Evolutionary conservation across 1,140 invertebrate genomes (phyloP).

Genomic region (Pseudomyrmex concolor): DNA sequence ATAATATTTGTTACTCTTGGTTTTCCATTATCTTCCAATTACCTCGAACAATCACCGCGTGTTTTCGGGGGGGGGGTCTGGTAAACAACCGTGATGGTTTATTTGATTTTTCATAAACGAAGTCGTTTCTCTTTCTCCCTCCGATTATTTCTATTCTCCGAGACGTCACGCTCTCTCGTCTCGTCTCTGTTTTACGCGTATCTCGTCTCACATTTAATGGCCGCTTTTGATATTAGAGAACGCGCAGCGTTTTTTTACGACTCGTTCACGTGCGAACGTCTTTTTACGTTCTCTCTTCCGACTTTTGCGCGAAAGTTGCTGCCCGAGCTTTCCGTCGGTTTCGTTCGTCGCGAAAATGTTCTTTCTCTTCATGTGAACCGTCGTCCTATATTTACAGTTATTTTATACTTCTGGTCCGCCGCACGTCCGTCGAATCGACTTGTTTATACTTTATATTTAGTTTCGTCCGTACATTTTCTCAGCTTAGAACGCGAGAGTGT

Average conservation of each 20-base stretch:
- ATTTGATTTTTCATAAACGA: constrained; percentile 20
- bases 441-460: constrained; percentile 32
- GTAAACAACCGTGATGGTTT: neutral
- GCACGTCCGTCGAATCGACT: neutral
- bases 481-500: neutral
- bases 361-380: too few species aligned
- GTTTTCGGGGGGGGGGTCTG: neutral
- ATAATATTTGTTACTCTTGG: constrained; percentile 36
- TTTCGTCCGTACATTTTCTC: constrained; percentile 15
- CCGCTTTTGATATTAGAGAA: constrained; percentile 30
- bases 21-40: constrained; percentile 39
- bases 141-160: neutral
- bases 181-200: constrained; percentile 15
- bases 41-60: neutral
- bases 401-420: neutral
- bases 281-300: constrained; percentile 10
- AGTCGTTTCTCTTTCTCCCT: neutral
- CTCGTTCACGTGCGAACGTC: neutral
- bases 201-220: constrained; percentile 11
- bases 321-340: neutral
- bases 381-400: constrained; percentile 11
- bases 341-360: neutral
- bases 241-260: constrained; percentile 27
- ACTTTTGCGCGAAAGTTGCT: neutral
- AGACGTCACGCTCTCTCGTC: neutral